phyloP scores from a whole-genome alignment of 2,113 vertebrate species.

The Picathartes gymnocephalus region DNA sequence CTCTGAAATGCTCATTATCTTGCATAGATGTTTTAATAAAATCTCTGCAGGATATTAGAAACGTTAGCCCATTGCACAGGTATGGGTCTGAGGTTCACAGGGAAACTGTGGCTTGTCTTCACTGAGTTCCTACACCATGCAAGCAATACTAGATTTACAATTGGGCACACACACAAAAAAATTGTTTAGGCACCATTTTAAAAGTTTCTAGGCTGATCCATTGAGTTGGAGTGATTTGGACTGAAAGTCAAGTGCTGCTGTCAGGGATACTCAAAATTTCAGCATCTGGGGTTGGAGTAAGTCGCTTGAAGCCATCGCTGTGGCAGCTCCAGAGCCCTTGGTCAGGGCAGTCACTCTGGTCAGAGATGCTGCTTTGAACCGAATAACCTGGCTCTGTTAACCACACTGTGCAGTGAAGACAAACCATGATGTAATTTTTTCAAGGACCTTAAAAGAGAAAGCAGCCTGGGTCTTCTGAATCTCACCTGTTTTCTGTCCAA shows the following conservation, averaged over 20 bases:
- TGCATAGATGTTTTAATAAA: not conserved
- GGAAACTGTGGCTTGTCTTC: conserved; percentile 36
- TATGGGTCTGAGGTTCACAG: not conserved
- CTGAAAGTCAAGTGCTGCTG: not conserved
- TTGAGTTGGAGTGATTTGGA: not conserved
- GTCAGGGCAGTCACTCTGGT: not conserved
- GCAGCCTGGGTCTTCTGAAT: not conserved
- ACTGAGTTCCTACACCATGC: not conserved
- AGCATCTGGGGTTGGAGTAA: not conserved
- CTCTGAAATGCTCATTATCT: not conserved
- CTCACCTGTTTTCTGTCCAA: not conserved
- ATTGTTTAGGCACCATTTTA: not conserved
- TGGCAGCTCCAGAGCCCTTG: not conserved
- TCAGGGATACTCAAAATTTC: not conserved
- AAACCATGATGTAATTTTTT: not conserved
- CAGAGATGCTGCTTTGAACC: fast-evolving
- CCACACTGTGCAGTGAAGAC: not conserved
- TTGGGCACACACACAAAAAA: not conserved
- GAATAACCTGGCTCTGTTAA: fast-evolving
- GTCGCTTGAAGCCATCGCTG: not conserved
- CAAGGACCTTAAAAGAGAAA: not conserved
- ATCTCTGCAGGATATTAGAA: not conserved
- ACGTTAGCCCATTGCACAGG: not conserved
- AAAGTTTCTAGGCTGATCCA: not conserved
- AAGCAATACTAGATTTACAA: not conserved